phyloP scores from a whole-genome alignment of 1,140 invertebrate species.

The Meloidogyne exigua region DNA sequence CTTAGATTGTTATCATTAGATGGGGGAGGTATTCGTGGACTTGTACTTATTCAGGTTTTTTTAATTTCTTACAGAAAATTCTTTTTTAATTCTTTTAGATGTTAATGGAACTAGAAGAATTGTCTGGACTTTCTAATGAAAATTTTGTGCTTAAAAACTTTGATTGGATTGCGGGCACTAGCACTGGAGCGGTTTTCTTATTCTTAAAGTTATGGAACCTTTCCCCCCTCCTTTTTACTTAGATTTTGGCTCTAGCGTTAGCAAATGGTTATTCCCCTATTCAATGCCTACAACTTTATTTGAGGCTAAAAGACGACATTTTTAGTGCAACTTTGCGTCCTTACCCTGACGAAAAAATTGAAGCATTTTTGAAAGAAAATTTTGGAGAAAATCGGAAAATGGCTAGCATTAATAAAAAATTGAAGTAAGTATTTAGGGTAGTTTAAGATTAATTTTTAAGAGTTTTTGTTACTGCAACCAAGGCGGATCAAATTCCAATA shows the following conservation, averaged over 20 bases:
- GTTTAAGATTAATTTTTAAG: too few species aligned
- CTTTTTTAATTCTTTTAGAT: conserved; percentile 24
- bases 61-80: not conserved
- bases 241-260: conserved; percentile 79
- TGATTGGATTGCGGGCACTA: conserved; percentile 93
- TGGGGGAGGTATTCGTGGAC: conserved; percentile 44
- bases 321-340: conserved; percentile 70
- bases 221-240: not conserved
- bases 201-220: too few species aligned
- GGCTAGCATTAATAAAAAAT: conserved; percentile 20
- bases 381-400: conserved; percentile 27
- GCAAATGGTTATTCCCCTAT: conserved; percentile 48
- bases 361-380: conserved; percentile 65
- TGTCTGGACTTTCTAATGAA: not conserved
- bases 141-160: conserved; percentile 72
- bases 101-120: conserved; percentile 36
- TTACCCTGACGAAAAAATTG: conserved; percentile 66
- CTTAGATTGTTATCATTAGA: conserved; percentile 40
- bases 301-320: conserved; percentile 72
- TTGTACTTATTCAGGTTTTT: conserved; percentile 32
- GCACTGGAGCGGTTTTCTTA: conserved; percentile 76
- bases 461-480: conserved; percentile 82
- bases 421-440: conserved; percentile 18
- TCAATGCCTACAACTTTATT: conserved; percentile 42
- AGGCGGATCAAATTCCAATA: conserved; percentile 84